These are phyloP conservation scores for Maccullochella peelii DNA, from an alignment of 2,113 vertebrate genomes.

Conservation along the genomic window DNA sequence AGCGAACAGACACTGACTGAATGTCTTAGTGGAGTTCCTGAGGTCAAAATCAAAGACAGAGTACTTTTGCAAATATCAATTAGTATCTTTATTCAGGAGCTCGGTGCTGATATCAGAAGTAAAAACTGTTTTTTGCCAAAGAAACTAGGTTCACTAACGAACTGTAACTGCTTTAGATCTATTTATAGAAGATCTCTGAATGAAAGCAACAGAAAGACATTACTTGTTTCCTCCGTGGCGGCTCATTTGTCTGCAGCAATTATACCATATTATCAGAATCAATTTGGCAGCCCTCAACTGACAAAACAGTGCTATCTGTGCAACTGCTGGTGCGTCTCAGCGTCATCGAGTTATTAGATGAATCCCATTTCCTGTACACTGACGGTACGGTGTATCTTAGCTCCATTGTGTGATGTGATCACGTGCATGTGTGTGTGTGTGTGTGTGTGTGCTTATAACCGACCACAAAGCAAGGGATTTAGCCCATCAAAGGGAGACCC, in stretches of 20 bases:
- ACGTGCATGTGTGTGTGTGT: neutral
- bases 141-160: neutral
- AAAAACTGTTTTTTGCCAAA: neutral
- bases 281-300: conserved; percentile 39
- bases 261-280: conserved; percentile 59
- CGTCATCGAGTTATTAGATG: conserved; percentile 37
- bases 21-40: neutral
- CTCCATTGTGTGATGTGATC: conserved; percentile 33
- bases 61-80: neutral
- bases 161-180: neutral
- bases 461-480: conserved; percentile 57
- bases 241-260: conserved; percentile 53
- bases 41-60: neutral
- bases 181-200: neutral
- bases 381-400: conserved; percentile 36
- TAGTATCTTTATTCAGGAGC: neutral
- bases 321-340: conserved; percentile 27
- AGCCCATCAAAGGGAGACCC: conserved; percentile 57
- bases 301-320: conserved; percentile 53
- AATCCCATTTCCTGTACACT: conserved; percentile 58
- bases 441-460: neutral
- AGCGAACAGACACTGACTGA: neutral
- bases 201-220: conserved; percentile 27
- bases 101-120: neutral
- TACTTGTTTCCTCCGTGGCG: neutral